phyloP scores from a whole-genome alignment of 1,140 invertebrate species.

The Antheraea mylitta region DNA sequence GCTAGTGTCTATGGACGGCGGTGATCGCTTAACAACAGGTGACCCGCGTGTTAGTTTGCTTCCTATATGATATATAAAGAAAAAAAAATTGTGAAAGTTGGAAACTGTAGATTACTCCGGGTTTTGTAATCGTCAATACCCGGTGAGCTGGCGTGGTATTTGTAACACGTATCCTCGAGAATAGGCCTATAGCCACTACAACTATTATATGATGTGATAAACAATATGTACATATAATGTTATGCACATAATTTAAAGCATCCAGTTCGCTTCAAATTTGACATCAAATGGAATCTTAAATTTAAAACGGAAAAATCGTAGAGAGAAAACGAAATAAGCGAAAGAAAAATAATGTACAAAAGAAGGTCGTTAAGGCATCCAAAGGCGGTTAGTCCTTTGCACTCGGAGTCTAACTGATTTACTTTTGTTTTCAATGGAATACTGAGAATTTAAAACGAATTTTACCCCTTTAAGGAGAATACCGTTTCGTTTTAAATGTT shows the following conservation, averaged over 20 bases:
- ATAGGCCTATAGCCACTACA: no score
- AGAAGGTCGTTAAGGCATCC: conserved; percentile 14
- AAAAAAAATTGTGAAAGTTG: no score
- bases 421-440: conserved; percentile 8
- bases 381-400: conserved; percentile 15
- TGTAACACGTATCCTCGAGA: no score
- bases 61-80: no score
- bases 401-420: conserved; percentile 12
- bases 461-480: background rate
- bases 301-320: conserved; percentile 8
- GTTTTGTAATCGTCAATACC: no score
- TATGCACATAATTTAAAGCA: background rate
- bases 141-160: no score
- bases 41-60: no score
- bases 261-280: background rate
- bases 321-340: background rate
- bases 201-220: no score
- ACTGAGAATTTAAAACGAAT: background rate
- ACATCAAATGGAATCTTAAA: background rate
- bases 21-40: no score
- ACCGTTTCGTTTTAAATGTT: background rate
- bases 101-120: no score
- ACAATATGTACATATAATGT: background rate
- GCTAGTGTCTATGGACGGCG: no score
- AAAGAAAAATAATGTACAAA: conserved; percentile 16